Evolutionary conservation across 2,797 vertebrate genomes (phyloP).

Genomic region (Spea hammondii): DNA sequence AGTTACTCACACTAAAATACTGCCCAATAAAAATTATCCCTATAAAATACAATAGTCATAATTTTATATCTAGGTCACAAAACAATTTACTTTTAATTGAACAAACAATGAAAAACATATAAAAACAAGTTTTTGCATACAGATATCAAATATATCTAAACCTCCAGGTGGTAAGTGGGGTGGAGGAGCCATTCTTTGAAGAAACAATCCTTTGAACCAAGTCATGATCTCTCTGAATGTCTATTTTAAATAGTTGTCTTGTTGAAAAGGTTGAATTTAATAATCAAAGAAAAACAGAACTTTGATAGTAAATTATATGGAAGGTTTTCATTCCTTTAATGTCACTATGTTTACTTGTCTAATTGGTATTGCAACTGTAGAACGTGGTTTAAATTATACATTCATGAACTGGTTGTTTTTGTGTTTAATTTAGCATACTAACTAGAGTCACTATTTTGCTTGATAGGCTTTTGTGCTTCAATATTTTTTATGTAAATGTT

Average conservation of each 20-base stretch:
- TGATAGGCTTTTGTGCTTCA: constrained; percentile 60
- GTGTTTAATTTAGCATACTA: constrained; percentile 55
- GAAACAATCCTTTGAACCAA: constrained; percentile 36
- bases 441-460: constrained; percentile 58
- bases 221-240: constrained; percentile 35
- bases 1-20: too few relatives aligned
- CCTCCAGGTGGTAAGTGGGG: constrained; percentile 2
- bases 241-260: constrained; percentile 36
- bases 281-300: constrained; percentile 47
- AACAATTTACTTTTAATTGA: too few relatives aligned
- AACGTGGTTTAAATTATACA: constrained; percentile 55
- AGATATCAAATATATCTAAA: constrained; percentile 1
- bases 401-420: constrained; percentile 54
- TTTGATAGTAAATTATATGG: constrained; percentile 50
- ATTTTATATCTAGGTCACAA: too few relatives aligned
- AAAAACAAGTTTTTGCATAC: neutral
- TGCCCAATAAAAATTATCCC: too few relatives aligned
- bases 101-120: too few relatives aligned
- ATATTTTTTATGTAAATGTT: constrained; percentile 65
- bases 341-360: constrained; percentile 49
- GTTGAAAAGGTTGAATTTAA: constrained; percentile 49
- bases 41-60: too few relatives aligned
- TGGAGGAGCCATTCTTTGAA: constrained; percentile 17
- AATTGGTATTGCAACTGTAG: constrained; percentile 40
- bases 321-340: constrained; percentile 47